Base-by-base conservation (phyloP, 2,113 vertebrate species). In the Hiodon tergisus region DNA sequence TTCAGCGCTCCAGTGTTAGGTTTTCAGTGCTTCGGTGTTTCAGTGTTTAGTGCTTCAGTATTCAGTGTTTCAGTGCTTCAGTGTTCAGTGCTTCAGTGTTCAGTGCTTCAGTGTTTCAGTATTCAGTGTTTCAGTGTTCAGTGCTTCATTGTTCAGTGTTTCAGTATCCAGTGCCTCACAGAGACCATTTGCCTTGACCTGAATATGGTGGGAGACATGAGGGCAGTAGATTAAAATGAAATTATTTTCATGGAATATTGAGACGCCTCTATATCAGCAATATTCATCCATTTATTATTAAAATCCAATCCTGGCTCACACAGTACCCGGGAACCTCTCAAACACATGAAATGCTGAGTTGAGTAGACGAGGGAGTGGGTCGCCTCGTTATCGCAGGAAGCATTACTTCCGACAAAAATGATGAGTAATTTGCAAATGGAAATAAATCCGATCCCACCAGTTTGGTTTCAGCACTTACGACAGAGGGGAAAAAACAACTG, bases 341-440 rank as follows among this genome's bases (percentile, higher is more conserved):
- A 69, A 70, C 59, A 59, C 59, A 62, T 51, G 75, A 61, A 31
- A 14, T 66, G 75, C n/a, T 76, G 55, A 57, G n/a, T 52, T 17
- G 67, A 69, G 16, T 69, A 8, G 50, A 72, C 54, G 63, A 74
- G 78, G 78, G 82, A 77, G 77, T 70, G 84, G 84, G 81, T 10
- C 82, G 76, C 52, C 78, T 87, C 31, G 31, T 87, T 82, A 86
- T 90, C 83, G 82, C 78, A 70, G 77, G 74, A 83, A 84, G 82
- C 78, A 78, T 73, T 54, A 66, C 78, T 87, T 88, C 85, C 81
- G 84, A 87, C 76, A 79, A 85, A 76, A 77, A 86, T 83, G 87
- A 87, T 85, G 85, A 87, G 83, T 87, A 82, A 84, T 86, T 90
- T 88, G 83, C 82, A 75, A 84, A 80, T 73, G 80, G 85, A 84